Percentiles rank a stretch among this genome's conserved stretches.
phyloP scores from a whole-genome alignment of 2,113 vertebrate genomes.

The Hiodon alosoides region DNA sequence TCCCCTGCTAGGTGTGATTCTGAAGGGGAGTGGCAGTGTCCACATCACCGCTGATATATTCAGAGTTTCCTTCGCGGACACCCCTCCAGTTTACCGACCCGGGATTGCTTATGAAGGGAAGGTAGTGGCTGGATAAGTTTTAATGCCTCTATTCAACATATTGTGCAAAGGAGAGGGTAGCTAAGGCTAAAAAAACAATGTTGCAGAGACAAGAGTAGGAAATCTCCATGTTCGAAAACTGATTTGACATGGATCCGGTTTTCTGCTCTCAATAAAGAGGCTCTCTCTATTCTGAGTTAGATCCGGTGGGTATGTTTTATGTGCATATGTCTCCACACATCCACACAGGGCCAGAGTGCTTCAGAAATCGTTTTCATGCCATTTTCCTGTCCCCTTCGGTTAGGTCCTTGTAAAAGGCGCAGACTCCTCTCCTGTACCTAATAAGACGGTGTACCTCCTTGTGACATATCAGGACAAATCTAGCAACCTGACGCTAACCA shows the following conservation, averaged over 20 bases:
- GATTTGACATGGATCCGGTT: too few relatives aligned
- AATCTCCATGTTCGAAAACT: too few relatives aligned
- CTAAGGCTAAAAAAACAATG: too few relatives aligned
- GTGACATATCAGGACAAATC: rapidly evolving
- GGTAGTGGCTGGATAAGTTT: conserved; percentile 38
- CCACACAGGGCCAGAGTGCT: background rate
- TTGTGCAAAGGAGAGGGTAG: too few relatives aligned
- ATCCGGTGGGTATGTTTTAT: too few relatives aligned
- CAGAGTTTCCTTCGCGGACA: conserved; percentile 42
- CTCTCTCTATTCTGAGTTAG: too few relatives aligned
- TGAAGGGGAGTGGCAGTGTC: conserved; percentile 24
- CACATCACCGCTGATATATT: conserved; percentile 32
- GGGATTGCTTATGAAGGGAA: conserved; percentile 54
- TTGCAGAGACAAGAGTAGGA: too few relatives aligned
- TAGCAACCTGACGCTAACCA: conserved; percentile 26
- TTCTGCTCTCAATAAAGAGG: too few relatives aligned
- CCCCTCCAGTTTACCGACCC: conserved; percentile 38
- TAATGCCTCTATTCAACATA: too few relatives aligned
- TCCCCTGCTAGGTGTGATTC: conserved; percentile 42
- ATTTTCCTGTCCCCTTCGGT: conserved; percentile 13
- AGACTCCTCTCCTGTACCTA: conserved; percentile 26
- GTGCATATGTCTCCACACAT: too few relatives aligned
- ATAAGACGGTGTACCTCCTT: conserved; percentile 40
- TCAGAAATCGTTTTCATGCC: background rate
- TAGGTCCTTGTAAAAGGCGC: conserved; percentile 49